phyloP scores from a whole-genome alignment of 2,888 invertebrate species.

The Bedellia somnulentella region DNA sequence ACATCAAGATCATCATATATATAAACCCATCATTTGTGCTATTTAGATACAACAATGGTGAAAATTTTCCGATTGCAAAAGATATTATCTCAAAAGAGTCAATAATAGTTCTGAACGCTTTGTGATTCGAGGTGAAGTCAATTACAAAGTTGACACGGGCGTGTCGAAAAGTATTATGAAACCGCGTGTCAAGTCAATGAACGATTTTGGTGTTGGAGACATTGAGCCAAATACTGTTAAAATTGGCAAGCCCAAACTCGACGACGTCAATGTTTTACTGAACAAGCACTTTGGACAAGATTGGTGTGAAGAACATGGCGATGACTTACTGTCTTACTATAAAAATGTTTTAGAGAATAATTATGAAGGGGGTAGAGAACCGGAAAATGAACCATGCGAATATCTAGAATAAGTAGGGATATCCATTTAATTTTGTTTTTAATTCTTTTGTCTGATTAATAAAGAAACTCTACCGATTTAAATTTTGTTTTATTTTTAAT shows the following conservation, averaged over 20 bases:
- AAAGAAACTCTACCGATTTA: neutral
- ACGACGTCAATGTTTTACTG: slow-evolving; percentile 1
- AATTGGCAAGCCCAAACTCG: too few species aligned
- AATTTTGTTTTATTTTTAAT: slow-evolving; percentile 1
- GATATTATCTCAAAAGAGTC: slow-evolving; percentile 7
- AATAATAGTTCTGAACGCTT: slow-evolving; percentile 5
- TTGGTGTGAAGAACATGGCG: slow-evolving; percentile 1
- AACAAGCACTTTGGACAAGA: slow-evolving; percentile 1
- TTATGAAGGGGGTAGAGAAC: too few species aligned
- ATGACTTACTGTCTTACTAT: slow-evolving; percentile 1
- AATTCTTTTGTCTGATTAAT: slow-evolving; percentile 1
- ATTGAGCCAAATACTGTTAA: slow-evolving; percentile 1
- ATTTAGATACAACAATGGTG: too few species aligned
- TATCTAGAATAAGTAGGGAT: too few species aligned
- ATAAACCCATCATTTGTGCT: too few species aligned
- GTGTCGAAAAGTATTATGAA: slow-evolving; percentile 5
- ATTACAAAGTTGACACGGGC: slow-evolving; percentile 4
- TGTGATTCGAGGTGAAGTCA: slow-evolving; percentile 5
- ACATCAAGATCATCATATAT: too few species aligned
- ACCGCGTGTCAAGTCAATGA: too few species aligned
- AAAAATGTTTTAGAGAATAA: too few species aligned
- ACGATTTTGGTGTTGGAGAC: neutral
- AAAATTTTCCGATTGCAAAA: slow-evolving; percentile 8
- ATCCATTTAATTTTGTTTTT: slow-evolving; percentile 1
- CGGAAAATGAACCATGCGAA: too few species aligned